Percentiles rank a stretch among this genome's conserved stretches.
phyloP scores from a whole-genome alignment of 2,888 invertebrate species.

The Dryocosmus kuriphilus region DNA sequence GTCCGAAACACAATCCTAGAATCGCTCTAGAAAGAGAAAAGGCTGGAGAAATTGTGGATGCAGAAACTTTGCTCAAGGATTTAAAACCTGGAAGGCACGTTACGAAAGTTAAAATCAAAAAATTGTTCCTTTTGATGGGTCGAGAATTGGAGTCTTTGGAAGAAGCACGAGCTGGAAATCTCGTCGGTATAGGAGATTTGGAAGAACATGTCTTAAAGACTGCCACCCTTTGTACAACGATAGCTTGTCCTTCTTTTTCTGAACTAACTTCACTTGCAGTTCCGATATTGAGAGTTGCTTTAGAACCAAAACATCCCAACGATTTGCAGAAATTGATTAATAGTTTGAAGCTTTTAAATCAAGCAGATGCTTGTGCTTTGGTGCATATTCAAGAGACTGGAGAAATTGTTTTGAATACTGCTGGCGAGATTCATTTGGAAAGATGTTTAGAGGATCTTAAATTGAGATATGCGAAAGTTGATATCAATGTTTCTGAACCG shows the following conservation, averaged over 20 bases:
- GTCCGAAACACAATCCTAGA: slow-evolving; percentile 92
- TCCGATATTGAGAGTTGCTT: slow-evolving; percentile 95
- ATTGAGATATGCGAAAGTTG: slow-evolving; percentile 89
- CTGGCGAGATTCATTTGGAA: slow-evolving; percentile 98
- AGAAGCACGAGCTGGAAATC: slow-evolving; percentile 92
- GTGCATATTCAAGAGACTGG: slow-evolving; percentile 95
- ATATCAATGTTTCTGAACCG: slow-evolving; percentile 94
- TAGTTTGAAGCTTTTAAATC: slow-evolving; percentile 92
- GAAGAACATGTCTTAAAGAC: slow-evolving; percentile 92
- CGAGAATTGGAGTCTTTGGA: slow-evolving; percentile 90
- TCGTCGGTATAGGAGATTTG: slow-evolving; percentile 92
- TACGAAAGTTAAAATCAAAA: slow-evolving; percentile 83
- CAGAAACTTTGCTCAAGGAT: slow-evolving; percentile 81
- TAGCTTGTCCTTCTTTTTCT: slow-evolving; percentile 92
- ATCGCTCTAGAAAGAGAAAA: slow-evolving; percentile 78
- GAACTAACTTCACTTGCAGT: slow-evolving; percentile 87
- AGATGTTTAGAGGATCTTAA: slow-evolving; percentile 96
- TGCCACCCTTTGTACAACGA: slow-evolving; percentile 90
- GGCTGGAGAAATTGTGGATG: slow-evolving; percentile 77
- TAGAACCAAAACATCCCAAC: slow-evolving; percentile 90
- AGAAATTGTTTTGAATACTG: slow-evolving; percentile 95
- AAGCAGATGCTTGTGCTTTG: slow-evolving; percentile 96
- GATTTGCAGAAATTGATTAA: slow-evolving; percentile 87
- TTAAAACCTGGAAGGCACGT: slow-evolving; percentile 83
- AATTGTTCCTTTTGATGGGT: slow-evolving; percentile 95